Percentiles rank a stretch among this genome's conserved stretches.
phyloP scores from a whole-genome alignment of 1,140 invertebrate species.

The Drosophila orosa region DNA sequence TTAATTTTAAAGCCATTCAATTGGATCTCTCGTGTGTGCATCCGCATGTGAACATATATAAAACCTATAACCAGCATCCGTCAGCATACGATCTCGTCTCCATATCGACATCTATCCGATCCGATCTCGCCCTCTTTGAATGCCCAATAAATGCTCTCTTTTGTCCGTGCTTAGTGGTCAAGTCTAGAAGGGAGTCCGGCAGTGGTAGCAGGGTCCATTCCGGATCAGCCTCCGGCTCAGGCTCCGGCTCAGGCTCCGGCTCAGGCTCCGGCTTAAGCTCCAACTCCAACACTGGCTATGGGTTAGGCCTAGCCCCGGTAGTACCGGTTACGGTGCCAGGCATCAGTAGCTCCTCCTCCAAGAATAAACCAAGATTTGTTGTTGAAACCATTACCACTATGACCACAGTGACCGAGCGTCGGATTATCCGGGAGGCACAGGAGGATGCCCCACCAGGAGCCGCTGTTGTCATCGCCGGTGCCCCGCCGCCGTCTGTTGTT shows the following conservation, averaged over 20 bases:
- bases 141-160: slow-evolving; percentile 63
- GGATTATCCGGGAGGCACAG: slow-evolving; percentile 86
- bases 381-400: slow-evolving; percentile 88
- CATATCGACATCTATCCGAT: slow-evolving; percentile 9
- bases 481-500: not conserved
- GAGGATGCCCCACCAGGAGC: slow-evolving; percentile 46
- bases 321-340: slow-evolving; percentile 24
- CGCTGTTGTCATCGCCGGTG: not conserved
- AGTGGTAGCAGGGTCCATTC: slow-evolving; percentile 36
- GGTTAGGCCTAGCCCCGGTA: slow-evolving; percentile 14
- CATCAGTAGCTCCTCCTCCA: slow-evolving; percentile 62
- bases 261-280: not conserved
- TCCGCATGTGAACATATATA: slow-evolving; percentile 6
- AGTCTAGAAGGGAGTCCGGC: slow-evolving; percentile 66
- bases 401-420: slow-evolving; percentile 88
- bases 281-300: slow-evolving; percentile 5
- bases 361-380: slow-evolving; percentile 87
- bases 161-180: slow-evolving; percentile 43
- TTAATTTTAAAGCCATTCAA: slow-evolving; percentile 2
- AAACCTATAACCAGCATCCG: not conserved
- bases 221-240: slow-evolving; percentile 14
- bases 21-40: slow-evolving; percentile 21
- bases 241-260: not conserved
- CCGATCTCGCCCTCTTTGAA: not conserved
- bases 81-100: slow-evolving; percentile 3